A percentile compares a stretch with the other conserved stretches of the same genome.
These are phyloP conservation scores for Pogonophryne albipinna DNA, from an alignment of 2,797 vertebrate species.

Conservation along the genomic window DNA sequence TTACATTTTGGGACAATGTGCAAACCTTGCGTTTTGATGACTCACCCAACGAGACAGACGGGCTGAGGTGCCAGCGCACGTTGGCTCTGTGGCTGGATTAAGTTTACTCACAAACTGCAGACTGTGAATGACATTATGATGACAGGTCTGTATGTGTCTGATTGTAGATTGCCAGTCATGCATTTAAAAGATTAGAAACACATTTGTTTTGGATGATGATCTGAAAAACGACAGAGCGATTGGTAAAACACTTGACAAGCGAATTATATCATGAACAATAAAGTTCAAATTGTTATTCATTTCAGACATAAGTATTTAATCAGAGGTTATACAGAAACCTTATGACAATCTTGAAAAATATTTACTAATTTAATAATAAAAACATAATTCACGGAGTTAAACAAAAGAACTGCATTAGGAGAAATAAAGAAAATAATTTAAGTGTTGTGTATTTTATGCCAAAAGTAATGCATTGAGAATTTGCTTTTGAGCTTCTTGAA, in stretches of 20 bases:
- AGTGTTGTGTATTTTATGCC: neutral
- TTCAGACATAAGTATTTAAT: neutral
- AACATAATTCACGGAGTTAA: no score
- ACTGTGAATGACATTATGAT: conserved; percentile 13
- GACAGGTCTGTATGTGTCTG: conserved; percentile 18
- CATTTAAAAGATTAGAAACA: no score
- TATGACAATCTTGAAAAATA: neutral
- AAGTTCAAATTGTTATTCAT: neutral
- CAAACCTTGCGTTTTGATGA: neutral
- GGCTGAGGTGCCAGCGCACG: neutral
- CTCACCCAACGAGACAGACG: conserved; percentile 21
- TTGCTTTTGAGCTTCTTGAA: neutral
- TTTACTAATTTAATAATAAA: neutral
- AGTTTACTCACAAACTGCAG: neutral
- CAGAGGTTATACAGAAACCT: neutral
- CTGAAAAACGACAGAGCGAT: neutral
- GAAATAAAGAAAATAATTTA: no score
- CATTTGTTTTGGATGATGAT: neutral
- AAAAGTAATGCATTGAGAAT: neutral
- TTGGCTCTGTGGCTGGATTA: neutral
- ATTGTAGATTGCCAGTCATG: neutral
- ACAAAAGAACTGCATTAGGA: no score
- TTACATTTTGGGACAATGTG: no score
- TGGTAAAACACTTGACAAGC: neutral
- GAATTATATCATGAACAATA: neutral